Percentiles rank a stretch among this genome's conserved stretches.
Conservation (phyloP, 1,140 invertebrate species). For the Pollicipes pollicipes region DNA sequence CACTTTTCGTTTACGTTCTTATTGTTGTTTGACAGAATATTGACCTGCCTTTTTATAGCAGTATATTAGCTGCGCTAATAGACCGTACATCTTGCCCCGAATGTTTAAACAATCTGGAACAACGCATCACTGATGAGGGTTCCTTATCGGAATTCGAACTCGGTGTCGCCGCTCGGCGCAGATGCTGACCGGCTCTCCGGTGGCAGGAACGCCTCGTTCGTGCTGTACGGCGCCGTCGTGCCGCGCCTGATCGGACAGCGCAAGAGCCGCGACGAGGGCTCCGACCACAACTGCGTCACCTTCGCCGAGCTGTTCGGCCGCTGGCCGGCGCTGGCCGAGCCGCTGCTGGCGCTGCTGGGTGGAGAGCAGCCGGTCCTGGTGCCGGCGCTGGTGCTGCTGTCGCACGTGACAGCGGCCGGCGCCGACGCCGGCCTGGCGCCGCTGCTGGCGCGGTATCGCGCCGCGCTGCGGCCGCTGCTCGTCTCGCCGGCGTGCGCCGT, state of each 20-base stretch:
- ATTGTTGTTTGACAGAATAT: too few relatives aligned
- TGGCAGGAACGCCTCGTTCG: constrained; percentile 53
- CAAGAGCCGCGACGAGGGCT: constrained; percentile 23
- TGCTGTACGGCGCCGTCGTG: constrained; percentile 55
- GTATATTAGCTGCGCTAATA: too few relatives aligned
- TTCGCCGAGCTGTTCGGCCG: constrained; percentile 33
- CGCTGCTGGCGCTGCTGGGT: constrained; percentile 21
- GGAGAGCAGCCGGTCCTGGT: background rate
- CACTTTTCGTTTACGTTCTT: too few relatives aligned
- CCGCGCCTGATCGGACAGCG: constrained; percentile 53
- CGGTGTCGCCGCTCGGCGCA: too few relatives aligned
- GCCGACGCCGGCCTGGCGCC: too few relatives aligned
- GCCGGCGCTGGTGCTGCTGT: background rate
- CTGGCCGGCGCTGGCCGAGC: constrained; percentile 30
- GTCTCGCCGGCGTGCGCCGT: background rate
- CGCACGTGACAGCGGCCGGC: background rate
- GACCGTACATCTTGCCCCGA: too few relatives aligned
- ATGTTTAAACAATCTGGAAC: too few relatives aligned
- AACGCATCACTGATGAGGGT: too few relatives aligned
- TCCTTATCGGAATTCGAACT: too few relatives aligned
- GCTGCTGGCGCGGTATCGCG: background rate
- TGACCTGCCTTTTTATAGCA: too few relatives aligned
- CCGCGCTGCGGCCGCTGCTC: background rate
- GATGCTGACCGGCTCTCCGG: constrained; percentile 13
- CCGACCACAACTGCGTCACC: constrained; percentile 28